phyloP scores from a whole-genome alignment of 2,797 vertebrate genomes.

The Xerus rutilus region DNA sequence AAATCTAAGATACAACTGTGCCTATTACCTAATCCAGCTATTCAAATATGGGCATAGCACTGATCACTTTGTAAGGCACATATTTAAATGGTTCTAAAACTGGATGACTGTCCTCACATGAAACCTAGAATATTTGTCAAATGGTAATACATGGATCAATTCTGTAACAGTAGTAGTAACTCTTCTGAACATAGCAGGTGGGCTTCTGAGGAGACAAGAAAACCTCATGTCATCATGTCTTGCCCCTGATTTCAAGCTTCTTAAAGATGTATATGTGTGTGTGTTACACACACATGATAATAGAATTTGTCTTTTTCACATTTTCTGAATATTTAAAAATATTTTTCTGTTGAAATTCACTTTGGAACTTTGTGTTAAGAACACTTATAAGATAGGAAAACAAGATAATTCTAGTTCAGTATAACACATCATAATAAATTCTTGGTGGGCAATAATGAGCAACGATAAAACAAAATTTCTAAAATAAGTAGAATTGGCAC shows the following conservation, averaged over 20 bases:
- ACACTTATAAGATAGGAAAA: slow-evolving; percentile 34
- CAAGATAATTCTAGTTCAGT: slow-evolving; percentile 21
- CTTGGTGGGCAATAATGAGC: slow-evolving; percentile 6
- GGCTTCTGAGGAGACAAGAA: neutral
- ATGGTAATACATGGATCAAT: neutral
- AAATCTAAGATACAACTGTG: neutral
- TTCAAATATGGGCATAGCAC: neutral
- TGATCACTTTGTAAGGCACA: neutral
- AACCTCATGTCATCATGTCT: neutral
- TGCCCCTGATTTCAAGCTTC: neutral
- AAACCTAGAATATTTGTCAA: slow-evolving; percentile 8
- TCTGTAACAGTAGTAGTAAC: neutral
- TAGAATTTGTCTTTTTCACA: neutral
- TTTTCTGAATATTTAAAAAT: neutral
- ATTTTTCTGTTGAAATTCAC: slow-evolving; percentile 37
- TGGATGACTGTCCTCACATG: neutral
- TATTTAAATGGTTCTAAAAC: neutral
- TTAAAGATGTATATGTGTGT: neutral
- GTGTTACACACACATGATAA: neutral
- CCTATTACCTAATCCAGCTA: neutral
- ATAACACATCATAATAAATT: slow-evolving; percentile 33
- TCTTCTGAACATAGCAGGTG: neutral
- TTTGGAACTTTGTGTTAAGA: slow-evolving; percentile 39
- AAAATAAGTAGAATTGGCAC: neutral
- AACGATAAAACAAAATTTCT: slow-evolving; percentile 18